phyloP scores from a whole-genome alignment of 2,888 invertebrate genomes.

The Acleris laterana region DNA sequence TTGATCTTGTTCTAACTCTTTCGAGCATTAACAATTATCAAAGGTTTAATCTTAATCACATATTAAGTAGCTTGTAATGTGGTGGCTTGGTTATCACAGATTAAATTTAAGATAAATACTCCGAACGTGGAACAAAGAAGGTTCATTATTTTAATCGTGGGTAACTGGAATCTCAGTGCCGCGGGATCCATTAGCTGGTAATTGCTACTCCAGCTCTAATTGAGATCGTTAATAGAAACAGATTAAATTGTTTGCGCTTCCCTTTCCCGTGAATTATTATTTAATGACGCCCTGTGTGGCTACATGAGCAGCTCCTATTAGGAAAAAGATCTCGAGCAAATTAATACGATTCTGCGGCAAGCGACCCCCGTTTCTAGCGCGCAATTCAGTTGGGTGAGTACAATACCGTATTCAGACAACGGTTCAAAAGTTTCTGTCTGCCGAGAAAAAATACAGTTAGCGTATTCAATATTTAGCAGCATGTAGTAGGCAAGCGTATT shows the following conservation, averaged over 20 bases:
- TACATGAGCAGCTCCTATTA: constrained; percentile 18
- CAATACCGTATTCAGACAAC: no score
- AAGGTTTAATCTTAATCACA: background rate
- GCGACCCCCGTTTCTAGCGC: no score
- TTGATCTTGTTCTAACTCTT: no score
- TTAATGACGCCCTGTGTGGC: constrained; percentile 27
- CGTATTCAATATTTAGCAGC: constrained; percentile 5
- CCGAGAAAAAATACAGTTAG: background rate
- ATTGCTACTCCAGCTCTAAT: constrained; percentile 59
- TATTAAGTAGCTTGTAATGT: background rate
- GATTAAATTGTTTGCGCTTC: constrained; percentile 56
- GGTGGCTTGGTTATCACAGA: constrained; percentile 12
- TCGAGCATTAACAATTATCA: constrained; percentile 1
- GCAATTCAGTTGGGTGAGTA: no score
- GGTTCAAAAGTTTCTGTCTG: background rate
- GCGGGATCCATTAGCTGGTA: constrained; percentile 56
- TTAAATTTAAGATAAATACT: constrained; percentile 18
- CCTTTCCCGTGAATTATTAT: constrained; percentile 33
- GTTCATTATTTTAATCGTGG: constrained; percentile 38
- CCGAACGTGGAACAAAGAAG: constrained; percentile 33
- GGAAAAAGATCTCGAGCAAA: constrained; percentile 1
- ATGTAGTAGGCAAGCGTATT: background rate
- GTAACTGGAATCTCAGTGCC: constrained; percentile 46
- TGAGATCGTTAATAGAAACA: constrained; percentile 59
- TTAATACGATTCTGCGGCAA: background rate